Base-by-base conservation (phyloP, 1,140 invertebrate genomes). In the Ceratitis capitata region DNA sequence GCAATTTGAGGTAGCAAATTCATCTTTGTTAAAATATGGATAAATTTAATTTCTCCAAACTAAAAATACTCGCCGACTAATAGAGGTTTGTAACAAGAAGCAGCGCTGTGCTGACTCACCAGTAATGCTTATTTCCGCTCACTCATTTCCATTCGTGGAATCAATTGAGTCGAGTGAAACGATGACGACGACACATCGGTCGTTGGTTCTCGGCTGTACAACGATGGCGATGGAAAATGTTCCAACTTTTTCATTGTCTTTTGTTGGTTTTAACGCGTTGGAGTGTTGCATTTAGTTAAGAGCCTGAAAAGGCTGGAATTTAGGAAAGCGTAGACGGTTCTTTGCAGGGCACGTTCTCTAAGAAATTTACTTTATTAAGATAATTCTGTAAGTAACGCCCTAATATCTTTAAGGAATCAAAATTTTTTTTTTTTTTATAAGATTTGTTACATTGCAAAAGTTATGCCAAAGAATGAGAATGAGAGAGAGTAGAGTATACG, bases 121-220 rank as follows among this genome's bases (percentile, higher is more conserved):
- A 39, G 32, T 35, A 35, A 32, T 19, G 61, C 19, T 69, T 14
- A 69, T 69, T 39, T 69, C 61, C 61, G 61, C 16, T 69, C 61
- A 69, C 61, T 69, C 61, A 35, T 35, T 69, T 69, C 61, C 32
- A 69, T 69, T 69, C 61, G 32, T 69, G 32, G 61, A 69, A 35
- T 35, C 29, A 69, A 69, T 69, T 69, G 61, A 69, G 61, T 69
- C 12, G 61, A 69, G 35, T 69, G 61, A 39, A 69, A 69, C 61
- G 61, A n/a, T 69, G 9, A 39, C 61, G 61, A 69, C 16, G 61
- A 35, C 61, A 69, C 32, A 35, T 69, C 61, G 61, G 61, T 69
- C 61, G 29, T 64, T 32, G 12, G 61, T 69, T 64, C 10, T 69
- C 61, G 61, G 29, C 16, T 39, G 32, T 39, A 35, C 32, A 69